Evolutionary conservation across 2,888 invertebrate species (phyloP), one percentile per base, ranked within the genome.

Genomic region (Apotomis capreana): DNA sequence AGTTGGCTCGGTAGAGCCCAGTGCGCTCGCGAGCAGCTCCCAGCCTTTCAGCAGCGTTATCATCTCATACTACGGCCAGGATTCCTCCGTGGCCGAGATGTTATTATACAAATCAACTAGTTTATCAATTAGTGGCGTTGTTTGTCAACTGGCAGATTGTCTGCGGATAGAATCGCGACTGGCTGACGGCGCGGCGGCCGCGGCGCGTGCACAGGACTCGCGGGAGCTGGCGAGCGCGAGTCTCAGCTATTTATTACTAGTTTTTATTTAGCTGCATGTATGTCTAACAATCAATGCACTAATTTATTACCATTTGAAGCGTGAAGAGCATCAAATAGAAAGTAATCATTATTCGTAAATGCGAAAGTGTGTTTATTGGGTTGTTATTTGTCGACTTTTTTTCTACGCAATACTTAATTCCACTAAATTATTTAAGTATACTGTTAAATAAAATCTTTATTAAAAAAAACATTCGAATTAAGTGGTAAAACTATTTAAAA

Each of bases 1-100:
- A 15, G 40, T 6, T 51, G 44, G 51, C 0, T 63, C 72, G 9
- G 49, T 44, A 58, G 26, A 64, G 46, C 49, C 15, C 0, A 67
- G 51, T 36, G 69, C 57, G 15, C 64, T 49, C 68, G 87, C 75
- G 68, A 86, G 70, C 71, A 79, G 82, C 76, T 89, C 89, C 78
- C 84, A 86, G 52, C 84, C 77, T 78, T 87, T 89, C 74, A 89
- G 76, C 68, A 88, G 76, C 52, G 87, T 88, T 73, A 88, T 76
- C 89, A 89, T 89, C 36, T 68, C 76, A 78, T 58, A 40, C 13
- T 57, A 69, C 49, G 37, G 5, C 36, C 5, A n/a, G 9, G 9
- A 5, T 10, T 57, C 15, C 5, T 52, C 13, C 44, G 49, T 49
- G 49, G 49, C 9, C 9, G 10, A 9, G 49, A 46, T 57, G n/a